These are phyloP conservation scores for Melanotaenia duboulayi DNA, from an alignment of 2,113 vertebrate genomes.

Conservation along the genomic window DNA sequence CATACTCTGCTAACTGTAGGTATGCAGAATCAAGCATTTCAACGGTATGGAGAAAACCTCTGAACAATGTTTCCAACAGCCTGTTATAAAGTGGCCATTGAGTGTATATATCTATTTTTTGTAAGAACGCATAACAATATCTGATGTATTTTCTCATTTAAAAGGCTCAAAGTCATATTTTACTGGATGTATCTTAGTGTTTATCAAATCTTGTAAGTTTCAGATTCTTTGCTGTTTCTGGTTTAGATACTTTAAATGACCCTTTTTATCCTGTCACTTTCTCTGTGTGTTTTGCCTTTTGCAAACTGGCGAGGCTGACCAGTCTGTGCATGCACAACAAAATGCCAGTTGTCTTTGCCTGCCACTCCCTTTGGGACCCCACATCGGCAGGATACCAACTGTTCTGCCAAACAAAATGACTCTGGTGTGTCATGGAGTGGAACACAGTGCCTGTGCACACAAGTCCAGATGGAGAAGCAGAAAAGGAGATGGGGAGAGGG, in stretches of 20 bases:
- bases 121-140: no score
- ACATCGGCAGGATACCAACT: constrained; percentile 65
- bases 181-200: no score
- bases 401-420: constrained; percentile 72
- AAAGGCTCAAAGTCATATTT: no score
- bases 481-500: constrained; percentile 33
- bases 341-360: constrained; percentile 58
- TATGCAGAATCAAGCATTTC: no score
- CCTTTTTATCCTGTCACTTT: not conserved
- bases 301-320: constrained; percentile 14
- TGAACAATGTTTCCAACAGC: no score
- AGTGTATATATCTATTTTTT: no score
- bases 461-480: constrained; percentile 73
- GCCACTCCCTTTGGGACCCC: constrained; percentile 68
- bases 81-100: no score
- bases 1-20: no score
- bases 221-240: not conserved
- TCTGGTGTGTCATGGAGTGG: constrained; percentile 75
- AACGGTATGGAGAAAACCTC: no score
- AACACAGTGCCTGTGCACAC: constrained; percentile 64
- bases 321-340: constrained; percentile 36
- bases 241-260: not conserved
- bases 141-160: no score
- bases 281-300: not conserved
- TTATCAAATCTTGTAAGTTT: no score